Conservation (phyloP, 2,113 vertebrate species). For the Ammodytes marinus region DNA sequence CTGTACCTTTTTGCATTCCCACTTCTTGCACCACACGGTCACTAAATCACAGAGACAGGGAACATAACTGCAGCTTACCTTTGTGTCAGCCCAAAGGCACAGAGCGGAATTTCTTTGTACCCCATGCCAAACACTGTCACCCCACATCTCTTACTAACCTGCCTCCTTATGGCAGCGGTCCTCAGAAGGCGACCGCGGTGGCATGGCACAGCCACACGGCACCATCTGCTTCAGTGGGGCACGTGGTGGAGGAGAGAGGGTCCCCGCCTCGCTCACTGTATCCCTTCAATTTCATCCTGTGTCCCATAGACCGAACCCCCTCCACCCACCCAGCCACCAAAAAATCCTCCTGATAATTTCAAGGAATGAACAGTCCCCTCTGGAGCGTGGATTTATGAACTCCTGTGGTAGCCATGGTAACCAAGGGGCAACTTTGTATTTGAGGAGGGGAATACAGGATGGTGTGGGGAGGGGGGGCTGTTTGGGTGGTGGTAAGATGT, state of each 20-base stretch:
- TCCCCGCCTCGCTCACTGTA: conserved; percentile 32
- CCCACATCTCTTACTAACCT: conserved; percentile 80
- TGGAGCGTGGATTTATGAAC: conserved; percentile 64
- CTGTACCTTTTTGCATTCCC: conserved; percentile 37
- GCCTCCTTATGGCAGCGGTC: conserved; percentile 76
- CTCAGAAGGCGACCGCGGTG: conserved; percentile 57
- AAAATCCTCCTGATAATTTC: conserved; percentile 64
- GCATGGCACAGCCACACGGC: conserved; percentile 56
- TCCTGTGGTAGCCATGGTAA: conserved; percentile 72
- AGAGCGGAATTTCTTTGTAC: conserved; percentile 73
- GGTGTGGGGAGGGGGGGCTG: conserved; percentile 23
- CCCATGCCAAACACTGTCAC: conserved; percentile 76
- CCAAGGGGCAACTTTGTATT: conserved; percentile 74
- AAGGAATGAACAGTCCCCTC: conserved; percentile 75
- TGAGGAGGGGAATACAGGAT: conserved; percentile 43
- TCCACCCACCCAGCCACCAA: conserved; percentile 20
- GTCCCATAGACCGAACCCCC: conserved; percentile 34
- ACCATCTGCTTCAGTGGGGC: conserved; percentile 77
- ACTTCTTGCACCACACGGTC: conserved; percentile 61
- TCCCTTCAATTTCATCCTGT: conserved; percentile 33
- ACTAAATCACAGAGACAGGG: conserved; percentile 74
- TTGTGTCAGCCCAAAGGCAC: conserved; percentile 67
- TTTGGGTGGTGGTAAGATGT: conserved; percentile 52
- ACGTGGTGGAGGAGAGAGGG: conserved; percentile 57
- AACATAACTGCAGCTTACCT: conserved; percentile 78